These are phyloP conservation scores for Phasia obesa DNA, from an alignment of 2,888 invertebrate genomes.

Conservation along the genomic window DNA sequence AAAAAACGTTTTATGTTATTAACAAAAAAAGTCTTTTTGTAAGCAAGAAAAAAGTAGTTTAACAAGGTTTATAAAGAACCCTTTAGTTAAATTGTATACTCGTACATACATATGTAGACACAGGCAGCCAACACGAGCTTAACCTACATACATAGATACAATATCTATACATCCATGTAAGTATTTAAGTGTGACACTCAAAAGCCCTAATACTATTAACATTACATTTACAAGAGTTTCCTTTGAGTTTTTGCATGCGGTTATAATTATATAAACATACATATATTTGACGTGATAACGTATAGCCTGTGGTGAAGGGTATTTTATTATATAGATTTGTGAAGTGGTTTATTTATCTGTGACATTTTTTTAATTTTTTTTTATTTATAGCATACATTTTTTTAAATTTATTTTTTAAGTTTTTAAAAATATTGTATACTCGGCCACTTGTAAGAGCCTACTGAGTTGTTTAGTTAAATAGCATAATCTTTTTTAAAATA, in stretches of 20 bases:
- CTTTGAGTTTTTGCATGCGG: background rate
- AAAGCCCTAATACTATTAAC: constrained; percentile 47
- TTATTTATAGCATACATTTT: no score
- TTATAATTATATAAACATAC: background rate
- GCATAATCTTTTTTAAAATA: no score
- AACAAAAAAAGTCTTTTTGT: constrained; percentile 31
- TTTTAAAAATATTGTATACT: no score
- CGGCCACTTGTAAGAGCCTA: no score
- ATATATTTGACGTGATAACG: background rate
- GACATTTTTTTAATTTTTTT: no score
- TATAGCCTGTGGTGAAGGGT: background rate
- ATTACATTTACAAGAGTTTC: constrained; percentile 39
- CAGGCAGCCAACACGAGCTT: constrained; percentile 9
- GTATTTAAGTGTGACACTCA: background rate
- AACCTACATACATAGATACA: constrained; percentile 22
- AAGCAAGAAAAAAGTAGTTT: background rate
- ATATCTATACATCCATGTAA: background rate
- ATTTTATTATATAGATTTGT: background rate
- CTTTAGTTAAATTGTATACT: constrained; percentile 34
- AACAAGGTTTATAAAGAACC: constrained; percentile 43
- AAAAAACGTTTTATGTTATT: constrained; percentile 68
- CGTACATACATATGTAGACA: background rate
- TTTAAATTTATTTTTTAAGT: no score
- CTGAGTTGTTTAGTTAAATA: no score
- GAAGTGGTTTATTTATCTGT: no score